Evolutionary conservation across 2,888 invertebrate species (phyloP).

Genomic region (Hemaris fuciformis): DNA sequence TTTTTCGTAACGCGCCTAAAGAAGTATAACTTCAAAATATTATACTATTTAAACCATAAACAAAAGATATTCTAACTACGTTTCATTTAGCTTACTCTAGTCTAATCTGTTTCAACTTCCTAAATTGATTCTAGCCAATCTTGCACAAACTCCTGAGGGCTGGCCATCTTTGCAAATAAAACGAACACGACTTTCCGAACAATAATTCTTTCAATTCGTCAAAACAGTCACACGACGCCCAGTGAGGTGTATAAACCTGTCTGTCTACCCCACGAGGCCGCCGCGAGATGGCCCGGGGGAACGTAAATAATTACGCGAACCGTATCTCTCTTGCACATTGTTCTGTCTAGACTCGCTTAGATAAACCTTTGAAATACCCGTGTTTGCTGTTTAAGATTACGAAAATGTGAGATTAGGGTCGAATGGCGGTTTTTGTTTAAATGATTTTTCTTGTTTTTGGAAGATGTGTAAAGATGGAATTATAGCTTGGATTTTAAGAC

Average conservation of each 20-base stretch:
- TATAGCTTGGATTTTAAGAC: no score
- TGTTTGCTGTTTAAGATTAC: neutral
- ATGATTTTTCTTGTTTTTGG: no score
- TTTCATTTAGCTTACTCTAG: no score
- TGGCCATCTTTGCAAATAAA: neutral
- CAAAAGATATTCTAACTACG: no score
- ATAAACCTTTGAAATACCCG: neutral
- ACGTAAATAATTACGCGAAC: constrained; percentile 5
- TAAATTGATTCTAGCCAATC: no score
- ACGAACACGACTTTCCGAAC: neutral
- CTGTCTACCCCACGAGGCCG: constrained; percentile 12
- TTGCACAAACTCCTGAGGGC: neutral
- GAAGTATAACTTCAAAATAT: no score
- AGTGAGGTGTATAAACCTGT: neutral
- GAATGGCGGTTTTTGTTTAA: neutral
- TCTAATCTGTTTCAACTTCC: no score
- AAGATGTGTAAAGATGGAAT: no score
- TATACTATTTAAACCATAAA: no score
- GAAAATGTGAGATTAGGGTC: neutral
- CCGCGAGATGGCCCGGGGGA: constrained; percentile 5
- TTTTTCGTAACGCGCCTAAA: no score
- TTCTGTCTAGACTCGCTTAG: neutral
- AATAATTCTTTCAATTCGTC: constrained; percentile 9
- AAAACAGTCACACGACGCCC: neutral
- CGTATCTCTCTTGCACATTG: constrained; percentile 5